A percentile compares a stretch with the other conserved stretches of the same genome.
Evolutionary conservation across 2,888 invertebrate species (phyloP).

Genomic region (Apoderus coryli): DNA sequence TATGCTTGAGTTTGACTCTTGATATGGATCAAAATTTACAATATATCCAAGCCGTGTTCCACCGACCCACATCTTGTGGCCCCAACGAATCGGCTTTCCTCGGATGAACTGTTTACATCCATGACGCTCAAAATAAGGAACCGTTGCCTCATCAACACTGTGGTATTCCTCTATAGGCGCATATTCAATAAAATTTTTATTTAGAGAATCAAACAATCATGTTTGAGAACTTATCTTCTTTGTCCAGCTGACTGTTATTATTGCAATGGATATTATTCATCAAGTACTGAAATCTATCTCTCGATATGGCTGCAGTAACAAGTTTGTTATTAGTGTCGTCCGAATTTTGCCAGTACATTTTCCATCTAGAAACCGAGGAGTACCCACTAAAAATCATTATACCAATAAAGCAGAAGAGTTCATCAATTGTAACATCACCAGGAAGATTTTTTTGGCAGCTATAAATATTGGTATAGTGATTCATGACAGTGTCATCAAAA

Average conservation of each 20-base stretch:
- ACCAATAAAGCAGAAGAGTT: conserved; percentile 12
- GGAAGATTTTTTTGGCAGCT: conserved; percentile 8
- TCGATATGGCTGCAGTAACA: neutral
- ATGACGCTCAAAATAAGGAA: conserved; percentile 25
- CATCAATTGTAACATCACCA: conserved; percentile 6
- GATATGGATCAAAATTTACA: conserved; percentile 18
- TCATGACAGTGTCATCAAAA: conserved; percentile 8
- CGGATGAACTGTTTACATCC: conserved; percentile 18
- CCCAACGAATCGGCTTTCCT: conserved; percentile 20
- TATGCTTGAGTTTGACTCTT: conserved; percentile 12
- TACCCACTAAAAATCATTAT: conserved; percentile 13
- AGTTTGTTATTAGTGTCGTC: conserved; percentile 8
- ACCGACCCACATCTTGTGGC: conserved; percentile 21
- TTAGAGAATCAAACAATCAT: neutral
- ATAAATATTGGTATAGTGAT: conserved; percentile 9
- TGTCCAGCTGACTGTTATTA: conserved; percentile 1
- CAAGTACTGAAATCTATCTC: neutral
- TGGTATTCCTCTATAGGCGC: conserved; percentile 20
- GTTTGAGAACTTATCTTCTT: neutral
- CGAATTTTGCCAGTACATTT: conserved; percentile 11
- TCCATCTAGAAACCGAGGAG: conserved; percentile 11
- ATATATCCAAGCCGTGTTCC: conserved; percentile 18
- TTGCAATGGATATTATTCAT: conserved; percentile 3
- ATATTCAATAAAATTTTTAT: conserved; percentile 5
- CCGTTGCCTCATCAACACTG: conserved; percentile 25